A percentile compares a stretch with the other conserved stretches of the same genome.
These are phyloP conservation scores for Boloria selene DNA, from an alignment of 2,888 invertebrate species.

Conservation along the genomic window DNA sequence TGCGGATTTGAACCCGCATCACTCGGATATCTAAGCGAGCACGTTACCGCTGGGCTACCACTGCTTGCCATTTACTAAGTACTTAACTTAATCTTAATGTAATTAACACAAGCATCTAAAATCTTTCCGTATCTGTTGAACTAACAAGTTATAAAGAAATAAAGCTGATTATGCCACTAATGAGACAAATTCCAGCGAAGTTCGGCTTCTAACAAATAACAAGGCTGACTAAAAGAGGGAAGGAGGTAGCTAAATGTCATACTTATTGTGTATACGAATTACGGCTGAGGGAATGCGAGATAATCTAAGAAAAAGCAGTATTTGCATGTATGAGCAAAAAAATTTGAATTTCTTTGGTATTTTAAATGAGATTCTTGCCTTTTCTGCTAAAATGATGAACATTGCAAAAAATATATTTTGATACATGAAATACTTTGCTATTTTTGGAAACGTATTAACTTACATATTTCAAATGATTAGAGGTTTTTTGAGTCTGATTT, in stretches of 20 bases:
- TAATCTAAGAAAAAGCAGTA: constrained; percentile 8
- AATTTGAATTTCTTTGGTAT: constrained; percentile 3
- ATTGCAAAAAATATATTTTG: too few relatives aligned
- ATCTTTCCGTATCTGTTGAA: constrained; percentile 16
- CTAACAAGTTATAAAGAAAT: constrained; percentile 25
- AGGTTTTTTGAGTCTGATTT: too few relatives aligned
- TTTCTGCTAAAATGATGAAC: too few relatives aligned
- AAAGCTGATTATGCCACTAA: constrained; percentile 33
- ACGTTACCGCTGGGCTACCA: too few relatives aligned
- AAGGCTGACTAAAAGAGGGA: constrained; percentile 16
- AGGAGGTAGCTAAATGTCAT: neutral
- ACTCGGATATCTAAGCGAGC: too few relatives aligned
- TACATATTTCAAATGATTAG: too few relatives aligned
- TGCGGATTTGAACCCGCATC: too few relatives aligned
- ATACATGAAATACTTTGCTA: too few relatives aligned
- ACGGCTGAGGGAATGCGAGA: neutral
- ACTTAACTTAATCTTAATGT: too few relatives aligned
- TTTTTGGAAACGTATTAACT: too few relatives aligned
- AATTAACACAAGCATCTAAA: neutral
- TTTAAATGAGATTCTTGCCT: neutral
- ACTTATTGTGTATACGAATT: neutral
- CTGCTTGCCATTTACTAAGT: too few relatives aligned
- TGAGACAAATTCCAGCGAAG: constrained; percentile 31
- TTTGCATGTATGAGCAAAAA: constrained; percentile 2
- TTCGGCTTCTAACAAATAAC: constrained; percentile 24